These are phyloP conservation scores for Rhingia campestris DNA, from an alignment of 2,888 invertebrate genomes.

Conservation along the genomic window DNA sequence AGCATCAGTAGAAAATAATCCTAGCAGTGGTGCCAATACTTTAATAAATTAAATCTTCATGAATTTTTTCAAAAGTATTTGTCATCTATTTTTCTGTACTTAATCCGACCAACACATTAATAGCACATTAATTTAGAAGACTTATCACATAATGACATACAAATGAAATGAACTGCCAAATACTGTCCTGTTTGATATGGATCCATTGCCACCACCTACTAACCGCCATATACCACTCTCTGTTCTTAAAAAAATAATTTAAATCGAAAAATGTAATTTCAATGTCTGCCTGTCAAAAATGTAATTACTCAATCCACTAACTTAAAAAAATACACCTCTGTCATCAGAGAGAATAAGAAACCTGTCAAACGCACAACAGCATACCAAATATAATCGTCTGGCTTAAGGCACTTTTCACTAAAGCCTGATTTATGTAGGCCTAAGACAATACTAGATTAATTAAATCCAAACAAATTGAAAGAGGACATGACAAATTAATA, in stretches of 20 bases:
- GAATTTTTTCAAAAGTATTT: too few species aligned
- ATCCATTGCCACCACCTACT: too few species aligned
- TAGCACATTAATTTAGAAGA: too few species aligned
- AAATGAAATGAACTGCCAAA: too few species aligned
- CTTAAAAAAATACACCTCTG: not conserved
- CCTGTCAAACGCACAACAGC: slow-evolving; percentile 48
- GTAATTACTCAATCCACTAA: slow-evolving; percentile 36
- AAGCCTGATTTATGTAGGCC: slow-evolving; percentile 22
- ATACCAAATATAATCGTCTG: not conserved
- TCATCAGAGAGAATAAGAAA: slow-evolving; percentile 13
- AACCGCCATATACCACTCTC: too few species aligned
- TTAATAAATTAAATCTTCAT: too few species aligned
- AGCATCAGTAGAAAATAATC: too few species aligned
- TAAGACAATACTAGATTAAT: slow-evolving; percentile 52
- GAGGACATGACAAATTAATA: slow-evolving; percentile 27
- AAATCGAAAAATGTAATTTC: slow-evolving; percentile 12
- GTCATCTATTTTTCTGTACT: too few species aligned
- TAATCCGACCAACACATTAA: too few species aligned
- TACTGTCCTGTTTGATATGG: too few species aligned
- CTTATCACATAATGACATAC: too few species aligned
- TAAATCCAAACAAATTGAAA: slow-evolving; percentile 37
- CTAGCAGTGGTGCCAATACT: too few species aligned
- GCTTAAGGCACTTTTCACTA: slow-evolving; percentile 16
- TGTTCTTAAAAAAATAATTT: not conserved
- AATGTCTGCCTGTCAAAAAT: slow-evolving; percentile 32